These are phyloP conservation scores for Chloroclystis v-ata DNA, from an alignment of 2,888 invertebrate genomes.

Conservation along the genomic window DNA sequence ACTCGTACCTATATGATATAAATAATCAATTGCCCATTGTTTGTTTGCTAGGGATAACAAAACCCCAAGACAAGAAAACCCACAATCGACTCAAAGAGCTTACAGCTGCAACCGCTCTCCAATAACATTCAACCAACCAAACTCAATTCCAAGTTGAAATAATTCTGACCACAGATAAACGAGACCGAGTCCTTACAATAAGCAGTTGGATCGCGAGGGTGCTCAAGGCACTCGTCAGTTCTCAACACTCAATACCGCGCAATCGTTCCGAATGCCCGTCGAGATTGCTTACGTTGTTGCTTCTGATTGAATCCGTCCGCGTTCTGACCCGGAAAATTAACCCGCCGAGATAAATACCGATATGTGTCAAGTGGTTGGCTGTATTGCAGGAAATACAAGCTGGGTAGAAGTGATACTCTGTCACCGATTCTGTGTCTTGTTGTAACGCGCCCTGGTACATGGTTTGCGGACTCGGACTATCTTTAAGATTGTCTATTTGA, in stretches of 20 bases:
- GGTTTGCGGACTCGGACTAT: too few species aligned
- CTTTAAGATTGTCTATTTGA: too few species aligned
- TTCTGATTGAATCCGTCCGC: constrained; percentile 69
- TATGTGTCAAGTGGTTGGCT: constrained; percentile 56
- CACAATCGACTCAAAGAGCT: neutral
- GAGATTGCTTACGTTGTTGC: constrained; percentile 71
- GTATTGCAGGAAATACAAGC: constrained; percentile 32
- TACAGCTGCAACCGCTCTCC: constrained; percentile 1
- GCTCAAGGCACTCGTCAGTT: constrained; percentile 55
- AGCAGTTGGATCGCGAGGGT: constrained; percentile 53
- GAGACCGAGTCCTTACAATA: constrained; percentile 23
- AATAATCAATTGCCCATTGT: too few species aligned
- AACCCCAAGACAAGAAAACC: neutral
- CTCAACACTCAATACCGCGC: constrained; percentile 53
- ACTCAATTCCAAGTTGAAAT: constrained; percentile 13
- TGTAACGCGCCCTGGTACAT: too few species aligned
- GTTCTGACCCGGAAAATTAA: constrained; percentile 60
- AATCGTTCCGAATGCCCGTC: constrained; percentile 55
- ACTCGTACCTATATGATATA: too few species aligned
- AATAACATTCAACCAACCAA: constrained; percentile 3
- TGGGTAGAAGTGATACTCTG: constrained; percentile 8
- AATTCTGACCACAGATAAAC: constrained; percentile 13
- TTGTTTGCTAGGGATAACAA: too few species aligned
- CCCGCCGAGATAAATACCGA: constrained; percentile 59
- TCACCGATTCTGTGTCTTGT: too few species aligned